A percentile compares a stretch with the other conserved stretches of the same genome.
These are phyloP conservation scores for Phortica okadai DNA, from an alignment of 2,888 invertebrate genomes.

Conservation along the genomic window DNA sequence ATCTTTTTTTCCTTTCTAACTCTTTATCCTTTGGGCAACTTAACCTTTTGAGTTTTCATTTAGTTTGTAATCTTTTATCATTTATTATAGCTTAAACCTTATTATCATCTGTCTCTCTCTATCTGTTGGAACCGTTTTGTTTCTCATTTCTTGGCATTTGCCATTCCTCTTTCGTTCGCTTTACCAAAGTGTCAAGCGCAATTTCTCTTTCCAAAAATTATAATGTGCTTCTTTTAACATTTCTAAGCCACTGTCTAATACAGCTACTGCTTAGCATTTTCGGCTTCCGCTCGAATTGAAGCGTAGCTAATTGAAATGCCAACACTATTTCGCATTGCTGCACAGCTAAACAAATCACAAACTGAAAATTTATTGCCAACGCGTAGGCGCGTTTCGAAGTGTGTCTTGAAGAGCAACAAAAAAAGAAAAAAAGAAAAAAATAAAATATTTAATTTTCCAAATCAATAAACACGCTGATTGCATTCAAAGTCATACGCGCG, in stretches of 20 bases:
- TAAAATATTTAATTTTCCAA: constrained; percentile 69
- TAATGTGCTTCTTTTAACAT: not conserved
- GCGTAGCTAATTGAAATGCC: constrained; percentile 10
- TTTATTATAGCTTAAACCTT: too few species aligned
- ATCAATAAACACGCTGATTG: constrained; percentile 70
- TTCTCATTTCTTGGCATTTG: not conserved
- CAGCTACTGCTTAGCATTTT: not conserved
- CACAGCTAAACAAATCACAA: not conserved
- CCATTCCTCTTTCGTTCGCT: not conserved
- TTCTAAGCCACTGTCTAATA: not conserved
- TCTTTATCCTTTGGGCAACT: too few species aligned
- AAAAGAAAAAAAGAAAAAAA: not conserved
- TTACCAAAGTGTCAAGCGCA: not conserved
- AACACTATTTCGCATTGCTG: constrained; percentile 21
- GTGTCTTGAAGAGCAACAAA: not conserved
- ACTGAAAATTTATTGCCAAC: constrained; percentile 16
- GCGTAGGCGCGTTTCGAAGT: constrained; percentile 11
- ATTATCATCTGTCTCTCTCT: too few species aligned
- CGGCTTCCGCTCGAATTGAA: not conserved
- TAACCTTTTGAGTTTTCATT: too few species aligned
- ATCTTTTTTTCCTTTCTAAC: too few species aligned
- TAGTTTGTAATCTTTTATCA: too few species aligned
- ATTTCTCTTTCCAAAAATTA: too few species aligned
- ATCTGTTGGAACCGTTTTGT: too few species aligned
- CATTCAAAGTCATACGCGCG: constrained; percentile 54